Evolutionary conservation across 1,140 invertebrate species (phyloP).

Genomic region (Drosophila sucinea): DNA sequence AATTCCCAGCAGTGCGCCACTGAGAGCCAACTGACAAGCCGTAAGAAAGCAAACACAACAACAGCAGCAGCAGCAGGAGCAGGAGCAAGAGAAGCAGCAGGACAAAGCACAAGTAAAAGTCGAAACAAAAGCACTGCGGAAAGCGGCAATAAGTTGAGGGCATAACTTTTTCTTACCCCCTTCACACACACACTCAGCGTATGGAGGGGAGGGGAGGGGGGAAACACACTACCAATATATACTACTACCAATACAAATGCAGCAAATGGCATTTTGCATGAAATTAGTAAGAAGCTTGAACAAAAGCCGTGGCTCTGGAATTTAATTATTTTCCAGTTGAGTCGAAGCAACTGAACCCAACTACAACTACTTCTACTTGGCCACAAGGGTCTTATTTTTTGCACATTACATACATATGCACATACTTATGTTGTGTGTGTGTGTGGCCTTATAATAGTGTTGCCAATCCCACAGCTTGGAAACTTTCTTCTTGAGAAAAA

Average conservation of each 20-base stretch:
- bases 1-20: conserved; percentile 73
- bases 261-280: conserved; percentile 56
- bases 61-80: conserved; percentile 33
- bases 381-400: conserved; percentile 72
- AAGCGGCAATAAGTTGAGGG: conserved; percentile 74
- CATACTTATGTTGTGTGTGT: conserved; percentile 7
- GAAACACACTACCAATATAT: conserved; percentile 12
- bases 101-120: conserved; percentile 19
- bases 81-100: conserved; percentile 9
- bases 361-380: conserved; percentile 46
- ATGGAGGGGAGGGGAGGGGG: not conserved
- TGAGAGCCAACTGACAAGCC: conserved; percentile 72
- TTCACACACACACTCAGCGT: conserved; percentile 26
- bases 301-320: conserved; percentile 67
- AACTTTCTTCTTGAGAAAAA: conserved; percentile 14
- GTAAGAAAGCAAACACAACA: conserved; percentile 73
- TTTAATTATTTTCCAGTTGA: conserved; percentile 78
- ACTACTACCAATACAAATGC: conserved; percentile 12
- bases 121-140: conserved; percentile 71
- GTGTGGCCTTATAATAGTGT: conserved; percentile 3
- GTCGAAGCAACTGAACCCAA: conserved; percentile 4
- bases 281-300: conserved; percentile 69
- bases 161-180: conserved; percentile 69
- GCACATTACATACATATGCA: conserved; percentile 60
- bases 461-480: not conserved